These are phyloP conservation scores for Plecotus auritus DNA, from an alignment of 2,113 vertebrate species.

Conservation along the genomic window DNA sequence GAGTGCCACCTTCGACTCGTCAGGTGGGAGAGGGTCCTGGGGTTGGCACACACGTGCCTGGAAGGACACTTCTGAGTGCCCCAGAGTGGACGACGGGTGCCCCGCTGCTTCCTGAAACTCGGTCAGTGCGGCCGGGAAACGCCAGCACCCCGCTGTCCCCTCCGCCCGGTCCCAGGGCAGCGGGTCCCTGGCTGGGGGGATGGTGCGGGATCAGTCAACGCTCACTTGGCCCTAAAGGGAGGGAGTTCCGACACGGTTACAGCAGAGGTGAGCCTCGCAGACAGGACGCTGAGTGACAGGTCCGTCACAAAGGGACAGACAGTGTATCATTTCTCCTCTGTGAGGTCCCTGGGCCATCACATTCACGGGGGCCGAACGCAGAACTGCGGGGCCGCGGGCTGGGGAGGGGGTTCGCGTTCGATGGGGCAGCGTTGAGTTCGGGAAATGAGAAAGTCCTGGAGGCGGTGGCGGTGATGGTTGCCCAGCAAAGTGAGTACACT, in stretches of 20 bases:
- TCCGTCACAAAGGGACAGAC: neutral
- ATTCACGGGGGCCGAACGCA: neutral
- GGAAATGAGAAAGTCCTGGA: neutral
- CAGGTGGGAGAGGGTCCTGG: too few relatives aligned
- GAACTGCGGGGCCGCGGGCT: too few relatives aligned
- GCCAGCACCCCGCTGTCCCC: neutral
- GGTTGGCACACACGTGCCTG: neutral
- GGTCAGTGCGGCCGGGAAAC: neutral
- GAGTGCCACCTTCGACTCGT: neutral
- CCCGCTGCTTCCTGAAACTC: neutral
- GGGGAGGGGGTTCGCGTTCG: neutral
- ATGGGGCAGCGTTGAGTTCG: neutral
- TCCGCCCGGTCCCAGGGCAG: neutral
- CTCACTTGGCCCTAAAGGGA: neutral
- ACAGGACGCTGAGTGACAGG: neutral
- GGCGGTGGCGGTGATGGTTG: fast-evolving
- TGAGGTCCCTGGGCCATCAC: neutral
- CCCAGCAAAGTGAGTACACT: neutral
- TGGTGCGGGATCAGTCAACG: fast-evolving
- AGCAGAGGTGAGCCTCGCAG: neutral
- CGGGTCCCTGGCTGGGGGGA: neutral
- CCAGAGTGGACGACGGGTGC: fast-evolving
- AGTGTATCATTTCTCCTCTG: neutral
- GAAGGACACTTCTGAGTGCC: neutral
- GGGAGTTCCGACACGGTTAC: neutral